Evolutionary conservation across 2,888 invertebrate species (phyloP).

Genomic region (Nephrotoma flavescens): DNA sequence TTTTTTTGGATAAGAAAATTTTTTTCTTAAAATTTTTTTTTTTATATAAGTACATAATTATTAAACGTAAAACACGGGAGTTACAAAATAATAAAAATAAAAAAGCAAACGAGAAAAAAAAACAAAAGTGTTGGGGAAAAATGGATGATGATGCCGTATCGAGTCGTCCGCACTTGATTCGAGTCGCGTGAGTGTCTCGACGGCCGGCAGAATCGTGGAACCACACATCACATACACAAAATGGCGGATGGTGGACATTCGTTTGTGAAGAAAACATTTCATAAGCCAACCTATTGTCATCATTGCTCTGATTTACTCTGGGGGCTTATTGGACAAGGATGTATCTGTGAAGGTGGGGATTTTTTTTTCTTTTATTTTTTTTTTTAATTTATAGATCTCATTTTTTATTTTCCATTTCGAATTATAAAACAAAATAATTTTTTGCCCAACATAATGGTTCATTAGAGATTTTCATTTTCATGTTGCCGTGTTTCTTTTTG

Average conservation of each 20-base stretch:
- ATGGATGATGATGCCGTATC: conserved; percentile 19
- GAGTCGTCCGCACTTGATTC: conserved; percentile 21
- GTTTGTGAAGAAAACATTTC: conserved; percentile 99
- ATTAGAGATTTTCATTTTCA: neutral
- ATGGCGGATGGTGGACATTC: conserved; percentile 70
- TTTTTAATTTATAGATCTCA: neutral
- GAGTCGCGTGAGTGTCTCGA: conserved; percentile 21
- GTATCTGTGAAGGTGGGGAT: conserved; percentile 93
- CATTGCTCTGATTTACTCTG: conserved; percentile 99
- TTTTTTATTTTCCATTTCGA: neutral
- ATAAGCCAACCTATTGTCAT: conserved; percentile 99
- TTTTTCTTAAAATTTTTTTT: conserved; percentile 5
- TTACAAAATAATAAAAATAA: neutral
- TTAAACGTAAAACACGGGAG: conserved; percentile 6
- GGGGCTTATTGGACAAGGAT: conserved; percentile 99
- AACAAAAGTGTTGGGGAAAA: conserved; percentile 12
- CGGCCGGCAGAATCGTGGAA: conserved; percentile 20
- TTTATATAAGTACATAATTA: conserved; percentile 3
- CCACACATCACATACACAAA: conserved; percentile 22
- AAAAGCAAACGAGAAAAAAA: conserved; percentile 8
- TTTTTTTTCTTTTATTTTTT: neutral
- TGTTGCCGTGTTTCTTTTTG: neutral
- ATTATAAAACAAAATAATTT: neutral
- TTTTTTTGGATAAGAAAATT: conserved; percentile 1
- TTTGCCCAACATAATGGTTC: neutral